Percentiles rank a stretch among this genome's conserved stretches.
These are phyloP conservation scores for Callopanchax toddi DNA, from an alignment of 2,113 vertebrate genomes.

Conservation along the genomic window DNA sequence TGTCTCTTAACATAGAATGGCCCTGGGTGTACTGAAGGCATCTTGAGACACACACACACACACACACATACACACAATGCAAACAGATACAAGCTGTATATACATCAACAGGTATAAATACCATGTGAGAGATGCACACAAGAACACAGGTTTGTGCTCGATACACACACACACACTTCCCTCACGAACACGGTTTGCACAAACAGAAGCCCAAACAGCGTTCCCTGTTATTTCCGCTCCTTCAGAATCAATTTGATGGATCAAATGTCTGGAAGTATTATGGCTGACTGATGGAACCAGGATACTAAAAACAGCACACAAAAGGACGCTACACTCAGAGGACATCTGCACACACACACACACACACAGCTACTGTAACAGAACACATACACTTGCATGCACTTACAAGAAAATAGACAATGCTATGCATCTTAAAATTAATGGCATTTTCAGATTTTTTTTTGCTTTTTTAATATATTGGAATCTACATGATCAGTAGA, in stretches of 20 bases:
- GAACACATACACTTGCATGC: slow-evolving; percentile 24
- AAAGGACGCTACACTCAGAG: slow-evolving; percentile 46
- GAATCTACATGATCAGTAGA: slow-evolving; percentile 29
- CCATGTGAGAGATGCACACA: slow-evolving; percentile 23
- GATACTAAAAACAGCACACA: slow-evolving; percentile 56
- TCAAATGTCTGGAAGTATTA: slow-evolving; percentile 70
- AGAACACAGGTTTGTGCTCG: slow-evolving; percentile 30
- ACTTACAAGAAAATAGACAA: slow-evolving; percentile 31
- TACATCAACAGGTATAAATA: slow-evolving; percentile 20
- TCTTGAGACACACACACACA: slow-evolving; percentile 38
- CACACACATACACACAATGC: slow-evolving; percentile 15
- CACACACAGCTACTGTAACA: slow-evolving; percentile 17
- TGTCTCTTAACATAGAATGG: slow-evolving; percentile 48
- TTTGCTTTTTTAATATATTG: slow-evolving; percentile 18
- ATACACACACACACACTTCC: slow-evolving; percentile 26
- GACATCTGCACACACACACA: slow-evolving; percentile 26
- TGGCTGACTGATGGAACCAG: slow-evolving; percentile 69
- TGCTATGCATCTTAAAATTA: slow-evolving; percentile 58
- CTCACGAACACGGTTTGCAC: slow-evolving; percentile 30
- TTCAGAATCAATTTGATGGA: slow-evolving; percentile 75
- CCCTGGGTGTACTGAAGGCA: slow-evolving; percentile 44
- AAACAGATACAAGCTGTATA: slow-evolving; percentile 39
- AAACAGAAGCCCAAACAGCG: slow-evolving; percentile 50
- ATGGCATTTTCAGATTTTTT: slow-evolving; percentile 39
- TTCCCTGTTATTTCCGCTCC: slow-evolving; percentile 60